Percentiles rank a stretch among this genome's conserved stretches.
These are phyloP conservation scores for Cydia strobilella DNA, from an alignment of 1,140 invertebrate species.

Conservation along the genomic window DNA sequence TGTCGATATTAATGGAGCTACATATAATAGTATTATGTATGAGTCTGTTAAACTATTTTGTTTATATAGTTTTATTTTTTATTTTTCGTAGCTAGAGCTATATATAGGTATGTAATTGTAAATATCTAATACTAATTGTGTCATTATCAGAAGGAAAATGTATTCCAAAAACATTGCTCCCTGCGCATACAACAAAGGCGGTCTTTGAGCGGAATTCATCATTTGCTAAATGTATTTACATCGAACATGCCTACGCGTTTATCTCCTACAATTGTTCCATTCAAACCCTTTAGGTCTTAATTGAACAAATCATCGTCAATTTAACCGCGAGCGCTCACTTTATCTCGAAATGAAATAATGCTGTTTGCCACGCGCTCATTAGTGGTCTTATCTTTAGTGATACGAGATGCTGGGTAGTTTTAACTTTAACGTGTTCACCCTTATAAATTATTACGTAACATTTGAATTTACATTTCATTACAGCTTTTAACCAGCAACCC, in stretches of 20 bases:
- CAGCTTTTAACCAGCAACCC: background rate
- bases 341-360: constrained; percentile 52
- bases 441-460: constrained; percentile 11
- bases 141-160: background rate
- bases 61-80: too few relatives aligned
- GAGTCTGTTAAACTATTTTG: too few relatives aligned
- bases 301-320: constrained; percentile 69
- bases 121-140: background rate
- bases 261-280: constrained; percentile 32
- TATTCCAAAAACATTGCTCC: background rate
- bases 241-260: background rate
- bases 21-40: background rate
- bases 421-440: constrained; percentile 18
- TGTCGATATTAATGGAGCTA: constrained; percentile 9
- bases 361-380: constrained; percentile 34
- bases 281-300: constrained; percentile 46
- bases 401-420: constrained; percentile 15
- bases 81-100: background rate
- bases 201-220: background rate
- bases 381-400: constrained; percentile 46
- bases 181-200: constrained; percentile 2
- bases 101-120: background rate
- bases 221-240: constrained; percentile 32
- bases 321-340: constrained; percentile 44
- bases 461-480: constrained; percentile 4